Evolutionary conservation across 2,888 invertebrate genomes (phyloP), one percentile per base, ranked within the genome.

Genomic region (Venusia cambrica): DNA sequence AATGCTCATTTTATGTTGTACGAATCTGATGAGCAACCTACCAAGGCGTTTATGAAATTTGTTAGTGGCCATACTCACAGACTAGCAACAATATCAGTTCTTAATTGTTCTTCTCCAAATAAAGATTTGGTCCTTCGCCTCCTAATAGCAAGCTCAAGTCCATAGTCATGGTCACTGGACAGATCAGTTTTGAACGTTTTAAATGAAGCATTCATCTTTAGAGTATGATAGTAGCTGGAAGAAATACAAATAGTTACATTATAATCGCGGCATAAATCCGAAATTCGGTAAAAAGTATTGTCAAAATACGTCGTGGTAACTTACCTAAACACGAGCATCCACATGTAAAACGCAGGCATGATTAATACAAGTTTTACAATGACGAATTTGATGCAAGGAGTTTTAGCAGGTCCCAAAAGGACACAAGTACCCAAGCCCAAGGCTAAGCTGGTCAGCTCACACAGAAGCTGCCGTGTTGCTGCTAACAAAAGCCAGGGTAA

Each of bases 401-500:
- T 71, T 24, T 76, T 63, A 1, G 81, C 71, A 0, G 88, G 73
- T 2, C 87, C 87, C 12, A 88, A 57, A 1, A 84, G 59, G 1
- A 87, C 62, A 41, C 89, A 89, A 1, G 79, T 78, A 4, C 81
- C 88, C 2, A 87, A 67, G 0, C 89, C 89, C 4, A 83, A 53
- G 0, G 83, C 69, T 29, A 89, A 53, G 39, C 87, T 76, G 9
- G 77, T 71, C 20, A 88, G 54, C 48, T 88, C 88, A 34, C 85
- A 85, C 1, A 84, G 57, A 7, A 89, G 57, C 45, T 79, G 76
- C 33, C 87, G 77, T 22, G 88, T 58, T 0, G 87, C 83, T 7
- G 88, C 83, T 27, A 89, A 56, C 5, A 85, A 54, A 1, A 89
- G 62, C 89, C 89, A 89, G 0, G 89, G 89, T 1, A 89, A 55